A percentile compares a stretch with the other conserved stretches of the same genome.
Evolutionary conservation across 2,797 vertebrate species (phyloP).

Genomic region (Alfaro cultratus): DNA sequence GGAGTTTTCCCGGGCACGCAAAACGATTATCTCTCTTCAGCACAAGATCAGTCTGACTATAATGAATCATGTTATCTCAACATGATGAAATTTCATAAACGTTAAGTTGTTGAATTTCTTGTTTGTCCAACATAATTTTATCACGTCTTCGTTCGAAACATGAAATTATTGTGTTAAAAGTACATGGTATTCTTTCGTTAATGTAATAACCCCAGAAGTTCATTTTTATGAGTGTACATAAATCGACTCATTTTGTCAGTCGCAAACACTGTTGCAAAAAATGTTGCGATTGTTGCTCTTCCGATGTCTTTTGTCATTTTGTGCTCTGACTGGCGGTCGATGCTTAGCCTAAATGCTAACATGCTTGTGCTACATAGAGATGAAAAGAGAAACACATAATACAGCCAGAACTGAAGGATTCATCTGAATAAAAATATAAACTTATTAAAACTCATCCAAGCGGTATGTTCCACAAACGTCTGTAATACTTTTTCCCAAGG

Average conservation of each 20-base stretch:
- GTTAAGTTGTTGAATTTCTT: too few species aligned
- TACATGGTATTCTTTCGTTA: too few species aligned
- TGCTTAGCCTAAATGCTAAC: background rate
- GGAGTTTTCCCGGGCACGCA: too few species aligned
- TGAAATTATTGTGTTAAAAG: too few species aligned
- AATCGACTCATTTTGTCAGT: background rate
- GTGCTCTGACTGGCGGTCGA: background rate
- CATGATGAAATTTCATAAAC: too few species aligned
- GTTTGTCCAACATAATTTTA: too few species aligned
- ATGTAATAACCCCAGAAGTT: too few species aligned
- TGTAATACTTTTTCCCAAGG: slow-evolving; percentile 54
- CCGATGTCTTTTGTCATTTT: background rate
- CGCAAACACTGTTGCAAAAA: background rate
- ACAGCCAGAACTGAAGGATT: slow-evolving; percentile 43
- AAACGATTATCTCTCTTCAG: too few species aligned
- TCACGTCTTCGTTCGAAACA: too few species aligned
- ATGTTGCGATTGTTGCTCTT: background rate
- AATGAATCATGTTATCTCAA: too few species aligned
- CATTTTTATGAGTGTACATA: too few species aligned
- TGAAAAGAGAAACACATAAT: background rate
- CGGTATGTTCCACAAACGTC: slow-evolving; percentile 39
- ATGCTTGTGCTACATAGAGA: background rate
- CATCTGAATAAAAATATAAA: slow-evolving; percentile 44
- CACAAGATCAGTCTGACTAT: too few species aligned
- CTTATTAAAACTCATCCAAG: slow-evolving; percentile 43